Conservation (phyloP, 2,797 vertebrate species). For the Anolis apletophallus region DNA sequence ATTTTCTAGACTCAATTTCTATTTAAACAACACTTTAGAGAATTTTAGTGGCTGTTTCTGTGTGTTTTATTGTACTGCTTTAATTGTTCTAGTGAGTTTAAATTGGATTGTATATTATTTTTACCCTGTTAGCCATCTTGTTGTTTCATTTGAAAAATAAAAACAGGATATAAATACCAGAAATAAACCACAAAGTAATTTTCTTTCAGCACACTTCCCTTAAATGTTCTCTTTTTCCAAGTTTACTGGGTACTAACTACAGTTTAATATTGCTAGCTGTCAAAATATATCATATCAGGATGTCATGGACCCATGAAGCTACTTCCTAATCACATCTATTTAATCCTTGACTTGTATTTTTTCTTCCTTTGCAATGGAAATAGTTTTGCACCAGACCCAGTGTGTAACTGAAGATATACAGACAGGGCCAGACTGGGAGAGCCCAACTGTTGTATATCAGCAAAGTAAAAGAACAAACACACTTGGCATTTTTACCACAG, state of each 20-base stretch:
- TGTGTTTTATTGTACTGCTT: conserved; percentile 37
- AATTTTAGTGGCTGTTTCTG: conserved; percentile 38
- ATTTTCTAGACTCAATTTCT: conserved; percentile 28
- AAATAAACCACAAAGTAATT: conserved; percentile 24
- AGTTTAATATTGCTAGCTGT: not conserved
- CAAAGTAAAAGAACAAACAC: not conserved
- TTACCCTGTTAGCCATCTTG: conserved; percentile 38
- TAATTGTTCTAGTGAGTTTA: conserved; percentile 40
- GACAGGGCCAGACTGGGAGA: not conserved
- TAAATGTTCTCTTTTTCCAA: conserved; percentile 13
- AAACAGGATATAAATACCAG: conserved; percentile 16
- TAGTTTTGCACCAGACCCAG: not conserved
- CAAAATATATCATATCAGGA: not conserved
- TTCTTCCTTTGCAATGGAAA: not conserved
- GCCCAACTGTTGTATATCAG: not conserved
- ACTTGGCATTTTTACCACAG: not conserved
- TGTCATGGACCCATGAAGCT: not conserved
- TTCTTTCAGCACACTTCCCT: not conserved
- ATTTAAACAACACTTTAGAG: conserved; percentile 32
- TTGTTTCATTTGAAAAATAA: conserved; percentile 20
- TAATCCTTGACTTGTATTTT: not conserved
- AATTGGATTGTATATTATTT: conserved; percentile 37
- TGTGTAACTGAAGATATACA: conserved; percentile 7
- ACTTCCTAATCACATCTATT: conserved; percentile 9
- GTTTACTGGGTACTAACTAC: conserved; percentile 7